Evolutionary conservation across 2,888 invertebrate genomes (phyloP).

Genomic region (Caenorhabditis macrosperma): DNA sequence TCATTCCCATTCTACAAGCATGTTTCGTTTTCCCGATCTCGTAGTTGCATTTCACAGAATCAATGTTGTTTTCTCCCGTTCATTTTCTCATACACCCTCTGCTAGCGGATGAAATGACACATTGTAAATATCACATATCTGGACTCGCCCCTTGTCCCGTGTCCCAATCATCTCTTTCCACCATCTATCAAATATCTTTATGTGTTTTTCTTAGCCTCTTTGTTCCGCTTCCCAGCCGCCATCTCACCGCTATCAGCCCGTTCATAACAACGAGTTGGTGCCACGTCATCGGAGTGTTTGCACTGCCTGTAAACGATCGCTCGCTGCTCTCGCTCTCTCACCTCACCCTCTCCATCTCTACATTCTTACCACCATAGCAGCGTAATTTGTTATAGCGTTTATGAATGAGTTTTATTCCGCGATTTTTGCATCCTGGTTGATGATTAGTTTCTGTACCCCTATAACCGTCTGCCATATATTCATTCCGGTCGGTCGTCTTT

Average conservation of each 20-base stretch:
- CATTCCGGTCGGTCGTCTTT: not conserved
- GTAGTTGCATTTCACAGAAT: slow-evolving; percentile 29
- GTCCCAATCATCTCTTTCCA: slow-evolving; percentile 6
- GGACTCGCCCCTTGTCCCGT: slow-evolving; percentile 1
- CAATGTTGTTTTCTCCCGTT: not conserved
- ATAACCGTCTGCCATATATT: not conserved
- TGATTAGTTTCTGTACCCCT: not conserved
- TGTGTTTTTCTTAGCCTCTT: not conserved
- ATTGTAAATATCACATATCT: slow-evolving; percentile 56
- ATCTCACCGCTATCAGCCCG: not conserved
- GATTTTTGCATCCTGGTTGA: not conserved
- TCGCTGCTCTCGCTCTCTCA: slow-evolving; percentile 2
- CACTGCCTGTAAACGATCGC: not conserved
- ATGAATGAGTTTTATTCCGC: not conserved
- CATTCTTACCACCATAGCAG: not conserved
- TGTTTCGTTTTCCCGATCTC: slow-evolving; percentile 37
- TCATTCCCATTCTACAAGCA: not conserved
- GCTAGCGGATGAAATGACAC: slow-evolving; percentile 43
- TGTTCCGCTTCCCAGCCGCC: not conserved
- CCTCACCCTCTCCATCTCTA: not conserved
- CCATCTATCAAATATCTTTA: not conserved
- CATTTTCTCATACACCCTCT: not conserved
- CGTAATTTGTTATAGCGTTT: not conserved
- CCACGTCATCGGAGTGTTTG: slow-evolving; percentile 25
- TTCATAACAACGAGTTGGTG: not conserved